A percentile compares a stretch with the other conserved stretches of the same genome.
These are phyloP conservation scores for Sycophila texana DNA, from an alignment of 2,888 invertebrate species.

Conservation along the genomic window DNA sequence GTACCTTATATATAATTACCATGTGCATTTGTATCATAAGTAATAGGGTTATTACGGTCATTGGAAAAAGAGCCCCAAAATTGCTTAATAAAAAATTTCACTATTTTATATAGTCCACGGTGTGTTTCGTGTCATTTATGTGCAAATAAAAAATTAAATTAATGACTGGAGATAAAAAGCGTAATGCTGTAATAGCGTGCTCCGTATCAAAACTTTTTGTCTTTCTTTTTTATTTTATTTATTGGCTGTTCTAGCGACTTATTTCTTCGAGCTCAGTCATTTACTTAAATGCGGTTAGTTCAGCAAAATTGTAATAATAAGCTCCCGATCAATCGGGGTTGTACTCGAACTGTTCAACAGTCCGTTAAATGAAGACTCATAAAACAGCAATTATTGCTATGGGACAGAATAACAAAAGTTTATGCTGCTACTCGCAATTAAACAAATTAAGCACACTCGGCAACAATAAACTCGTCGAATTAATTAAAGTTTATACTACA, in stretches of 20 bases:
- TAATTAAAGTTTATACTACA: background rate
- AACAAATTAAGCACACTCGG: background rate
- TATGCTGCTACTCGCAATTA: background rate
- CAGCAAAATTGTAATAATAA: too few relatives aligned
- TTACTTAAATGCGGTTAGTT: too few relatives aligned
- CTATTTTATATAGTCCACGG: background rate
- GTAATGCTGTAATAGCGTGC: constrained; percentile 8
- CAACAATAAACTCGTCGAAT: background rate
- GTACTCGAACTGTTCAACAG: too few relatives aligned
- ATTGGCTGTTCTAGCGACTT: background rate
- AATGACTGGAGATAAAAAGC: constrained; percentile 7
- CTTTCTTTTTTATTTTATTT: background rate
- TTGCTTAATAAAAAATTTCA: background rate
- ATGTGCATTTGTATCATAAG: too few relatives aligned
- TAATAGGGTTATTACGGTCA: too few relatives aligned
- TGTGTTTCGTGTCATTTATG: background rate
- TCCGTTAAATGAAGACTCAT: too few relatives aligned
- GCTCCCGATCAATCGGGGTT: too few relatives aligned
- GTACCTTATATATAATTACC: too few relatives aligned
- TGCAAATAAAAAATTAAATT: constrained; percentile 5
- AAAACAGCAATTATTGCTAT: too few relatives aligned
- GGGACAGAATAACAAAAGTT: background rate
- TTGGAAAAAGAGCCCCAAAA: background rate
- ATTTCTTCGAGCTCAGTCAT: background rate
- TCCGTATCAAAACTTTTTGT: background rate